A percentile compares a stretch with the other conserved stretches of the same genome.
These are phyloP conservation scores for Ectemnius lituratus DNA, from an alignment of 2,888 invertebrate genomes.

Conservation along the genomic window DNA sequence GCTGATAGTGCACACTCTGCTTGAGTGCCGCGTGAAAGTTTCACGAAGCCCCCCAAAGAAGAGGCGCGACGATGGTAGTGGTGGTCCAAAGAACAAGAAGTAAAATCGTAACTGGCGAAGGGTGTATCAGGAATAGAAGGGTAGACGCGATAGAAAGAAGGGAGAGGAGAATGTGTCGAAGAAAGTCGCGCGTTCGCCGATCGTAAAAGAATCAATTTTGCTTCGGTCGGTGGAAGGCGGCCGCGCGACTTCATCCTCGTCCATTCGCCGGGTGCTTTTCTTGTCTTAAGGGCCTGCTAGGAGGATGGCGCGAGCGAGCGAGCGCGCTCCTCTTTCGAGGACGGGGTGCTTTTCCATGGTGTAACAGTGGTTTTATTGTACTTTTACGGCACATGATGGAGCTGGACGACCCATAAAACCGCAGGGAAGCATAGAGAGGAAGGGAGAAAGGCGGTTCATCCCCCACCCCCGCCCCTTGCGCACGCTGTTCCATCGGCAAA, in stretches of 20 bases:
- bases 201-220: conserved; percentile 77
- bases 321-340: conserved; percentile 68
- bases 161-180: neutral
- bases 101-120: neutral
- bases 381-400: conserved; percentile 77
- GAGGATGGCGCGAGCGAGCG: conserved; percentile 56
- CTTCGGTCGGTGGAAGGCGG: conserved; percentile 46
- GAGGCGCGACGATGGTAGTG: neutral
- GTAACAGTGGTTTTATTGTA: conserved; percentile 76
- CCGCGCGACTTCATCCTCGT: conserved; percentile 33
- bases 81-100: neutral
- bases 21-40: conserved; percentile 14
- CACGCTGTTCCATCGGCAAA: conserved; percentile 7
- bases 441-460: neutral
- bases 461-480: no score
- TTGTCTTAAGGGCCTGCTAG: conserved; percentile 46
- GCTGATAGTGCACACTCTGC: conserved; percentile 3
- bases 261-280: conserved; percentile 36
- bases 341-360: conserved; percentile 62
- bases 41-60: neutral
- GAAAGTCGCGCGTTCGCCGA: conserved; percentile 64
- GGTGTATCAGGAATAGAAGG: neutral
- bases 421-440: conserved; percentile 52
- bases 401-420: conserved; percentile 77
- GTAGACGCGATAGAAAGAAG: neutral